Evolutionary conservation across 2,797 vertebrate genomes (phyloP).

Genomic region (Allobates femoralis): DNA sequence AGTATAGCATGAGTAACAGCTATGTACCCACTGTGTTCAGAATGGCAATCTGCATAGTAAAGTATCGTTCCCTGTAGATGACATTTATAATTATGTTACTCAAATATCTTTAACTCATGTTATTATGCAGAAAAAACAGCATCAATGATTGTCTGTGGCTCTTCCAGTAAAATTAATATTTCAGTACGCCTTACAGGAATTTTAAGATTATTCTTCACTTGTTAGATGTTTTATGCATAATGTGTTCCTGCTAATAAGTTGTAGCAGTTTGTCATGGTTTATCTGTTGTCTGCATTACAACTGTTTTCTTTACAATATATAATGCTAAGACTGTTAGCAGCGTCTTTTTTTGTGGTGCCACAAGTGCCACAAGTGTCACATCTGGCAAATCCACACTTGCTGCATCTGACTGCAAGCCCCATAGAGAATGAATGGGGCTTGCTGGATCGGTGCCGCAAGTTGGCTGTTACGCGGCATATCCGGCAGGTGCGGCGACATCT

Average conservation of each 20-base stretch:
- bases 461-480: no score
- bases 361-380: no score
- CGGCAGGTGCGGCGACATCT: no score
- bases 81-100: slow-evolving; percentile 55
- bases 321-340: no score
- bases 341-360: no score
- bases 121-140: not conserved
- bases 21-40: slow-evolving; percentile 14
- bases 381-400: no score
- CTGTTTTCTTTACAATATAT: not conserved
- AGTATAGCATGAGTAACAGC: slow-evolving; percentile 14
- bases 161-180: slow-evolving; percentile 21
- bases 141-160: not conserved
- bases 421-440: no score
- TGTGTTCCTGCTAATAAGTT: not conserved
- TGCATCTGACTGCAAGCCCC: no score
- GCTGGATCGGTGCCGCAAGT: no score
- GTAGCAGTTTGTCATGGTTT: not conserved
- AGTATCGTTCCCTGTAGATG: slow-evolving; percentile 2
- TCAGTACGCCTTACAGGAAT: not conserved
- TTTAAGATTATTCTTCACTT: slow-evolving; percentile 21
- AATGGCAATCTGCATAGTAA: slow-evolving; percentile 44
- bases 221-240: slow-evolving; percentile 1
- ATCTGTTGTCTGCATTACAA: not conserved
- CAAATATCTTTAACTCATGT: slow-evolving; percentile 3